Evolutionary conservation across 2,888 invertebrate genomes (phyloP).

Genomic region (Sinhomidia bicolor): DNA sequence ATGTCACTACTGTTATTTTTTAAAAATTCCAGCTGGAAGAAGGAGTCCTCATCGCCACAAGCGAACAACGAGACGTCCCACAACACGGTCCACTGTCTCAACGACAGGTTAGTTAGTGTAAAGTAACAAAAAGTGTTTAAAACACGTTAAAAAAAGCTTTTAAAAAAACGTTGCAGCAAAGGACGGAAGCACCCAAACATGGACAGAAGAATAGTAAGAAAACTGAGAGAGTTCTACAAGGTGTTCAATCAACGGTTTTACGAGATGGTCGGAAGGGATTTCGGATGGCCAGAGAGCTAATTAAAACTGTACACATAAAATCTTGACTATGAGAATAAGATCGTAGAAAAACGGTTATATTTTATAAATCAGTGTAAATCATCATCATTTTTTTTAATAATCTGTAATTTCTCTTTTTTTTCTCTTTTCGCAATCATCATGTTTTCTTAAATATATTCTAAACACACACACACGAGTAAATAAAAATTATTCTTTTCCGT

Average conservation of each 20-base stretch:
- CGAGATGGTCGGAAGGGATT: constrained; percentile 94
- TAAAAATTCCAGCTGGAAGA: constrained; percentile 3
- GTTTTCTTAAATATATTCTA: too few relatives aligned
- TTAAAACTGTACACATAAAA: too few relatives aligned
- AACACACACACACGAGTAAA: too few relatives aligned
- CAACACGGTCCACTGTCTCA: constrained; percentile 87
- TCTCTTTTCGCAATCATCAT: too few relatives aligned
- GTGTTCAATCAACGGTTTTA: constrained; percentile 96
- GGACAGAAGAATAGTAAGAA: constrained; percentile 89
- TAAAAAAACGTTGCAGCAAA: constrained; percentile 7
- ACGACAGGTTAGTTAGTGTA: constrained; percentile 82
- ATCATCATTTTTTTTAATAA: background rate
- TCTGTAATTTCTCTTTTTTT: background rate
- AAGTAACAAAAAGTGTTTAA: too few relatives aligned
- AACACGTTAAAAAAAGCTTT: too few relatives aligned
- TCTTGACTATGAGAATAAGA: too few relatives aligned
- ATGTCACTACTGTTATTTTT: too few relatives aligned
- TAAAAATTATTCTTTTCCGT: background rate
- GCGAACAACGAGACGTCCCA: constrained; percentile 83
- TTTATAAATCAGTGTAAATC: too few relatives aligned
- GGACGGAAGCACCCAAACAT: constrained; percentile 93
- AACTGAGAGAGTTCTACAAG: constrained; percentile 92
- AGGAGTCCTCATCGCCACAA: background rate
- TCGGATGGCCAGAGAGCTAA: constrained; percentile 96
- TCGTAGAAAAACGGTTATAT: too few relatives aligned